Percentiles rank a stretch among this genome's conserved stretches.
These are phyloP conservation scores for Calycopis cecrops DNA, from an alignment of 1,140 invertebrate genomes.

Conservation along the genomic window DNA sequence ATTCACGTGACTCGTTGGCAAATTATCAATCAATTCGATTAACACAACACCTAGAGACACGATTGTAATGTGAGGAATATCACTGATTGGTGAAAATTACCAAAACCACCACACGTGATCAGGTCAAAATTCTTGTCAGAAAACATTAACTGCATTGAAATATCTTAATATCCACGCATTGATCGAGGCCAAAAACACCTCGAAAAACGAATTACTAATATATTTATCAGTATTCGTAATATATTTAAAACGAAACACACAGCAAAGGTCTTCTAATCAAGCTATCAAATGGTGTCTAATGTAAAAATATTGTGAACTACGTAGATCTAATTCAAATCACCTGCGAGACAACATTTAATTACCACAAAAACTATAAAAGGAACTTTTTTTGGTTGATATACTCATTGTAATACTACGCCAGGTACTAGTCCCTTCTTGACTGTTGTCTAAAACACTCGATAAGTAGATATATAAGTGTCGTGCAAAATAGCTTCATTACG, in stretches of 20 bases:
- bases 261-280: conserved; percentile 2
- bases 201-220: no score
- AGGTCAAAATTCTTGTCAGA: no score
- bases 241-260: conserved; percentile 11
- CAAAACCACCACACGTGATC: no score
- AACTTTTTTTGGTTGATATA: conserved; percentile 31
- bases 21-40: no score
- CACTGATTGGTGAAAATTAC: no score
- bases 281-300: conserved; percentile 2
- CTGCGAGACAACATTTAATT: conserved; percentile 28
- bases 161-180: no score
- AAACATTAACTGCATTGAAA: no score
- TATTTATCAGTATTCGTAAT: neutral
- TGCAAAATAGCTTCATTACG: conserved; percentile 5
- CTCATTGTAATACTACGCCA: conserved; percentile 27
- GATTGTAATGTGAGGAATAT: no score
- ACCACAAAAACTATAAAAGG: conserved; percentile 41
- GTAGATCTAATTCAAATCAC: neutral
- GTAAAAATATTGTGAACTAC: no score
- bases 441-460: conserved; percentile 20
- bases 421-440: conserved; percentile 30
- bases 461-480: neutral
- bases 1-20: no score
- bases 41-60: no score
- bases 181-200: no score